phyloP scores from a whole-genome alignment of 2,888 invertebrate genomes.

The Rugalucina vietnamica region DNA sequence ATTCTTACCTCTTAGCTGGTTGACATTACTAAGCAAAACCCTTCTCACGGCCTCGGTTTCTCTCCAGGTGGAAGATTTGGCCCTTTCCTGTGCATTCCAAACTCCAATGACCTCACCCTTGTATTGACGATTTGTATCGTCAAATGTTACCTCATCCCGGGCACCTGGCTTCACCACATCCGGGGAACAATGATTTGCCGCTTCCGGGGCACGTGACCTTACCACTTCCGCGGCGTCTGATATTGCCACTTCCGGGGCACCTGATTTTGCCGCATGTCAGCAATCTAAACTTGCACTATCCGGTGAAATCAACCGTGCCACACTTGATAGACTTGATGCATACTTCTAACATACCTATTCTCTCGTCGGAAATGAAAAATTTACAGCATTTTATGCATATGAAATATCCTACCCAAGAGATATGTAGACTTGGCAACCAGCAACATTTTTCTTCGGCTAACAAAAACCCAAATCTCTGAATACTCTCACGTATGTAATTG shows the following conservation, averaged over 20 bases:
- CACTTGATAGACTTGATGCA: not conserved
- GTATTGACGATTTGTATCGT: too few relatives aligned
- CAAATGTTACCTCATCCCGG: too few relatives aligned
- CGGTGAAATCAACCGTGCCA: not conserved
- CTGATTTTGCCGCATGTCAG: not conserved
- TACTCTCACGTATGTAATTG: not conserved
- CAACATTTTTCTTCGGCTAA: slow-evolving; percentile 34
- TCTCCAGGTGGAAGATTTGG: too few relatives aligned
- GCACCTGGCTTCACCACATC: too few relatives aligned
- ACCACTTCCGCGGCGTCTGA: not conserved
- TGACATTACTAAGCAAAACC: not conserved
- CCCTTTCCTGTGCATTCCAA: too few relatives aligned
- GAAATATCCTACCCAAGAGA: slow-evolving; percentile 20
- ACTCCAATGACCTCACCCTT: too few relatives aligned
- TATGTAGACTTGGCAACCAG: slow-evolving; percentile 3
- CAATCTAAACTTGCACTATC: not conserved
- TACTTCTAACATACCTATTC: slow-evolving; percentile 6
- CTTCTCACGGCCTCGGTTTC: not conserved
- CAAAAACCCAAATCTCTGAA: slow-evolving; percentile 30
- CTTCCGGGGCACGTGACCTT: too few relatives aligned
- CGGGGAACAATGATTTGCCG: too few relatives aligned
- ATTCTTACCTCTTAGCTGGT: not conserved
- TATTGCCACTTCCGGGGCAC: not conserved
- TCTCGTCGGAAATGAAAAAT: not conserved
- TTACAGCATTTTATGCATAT: not conserved